phyloP scores from a whole-genome alignment of 2,888 invertebrate genomes.

The Agelastica alni region DNA sequence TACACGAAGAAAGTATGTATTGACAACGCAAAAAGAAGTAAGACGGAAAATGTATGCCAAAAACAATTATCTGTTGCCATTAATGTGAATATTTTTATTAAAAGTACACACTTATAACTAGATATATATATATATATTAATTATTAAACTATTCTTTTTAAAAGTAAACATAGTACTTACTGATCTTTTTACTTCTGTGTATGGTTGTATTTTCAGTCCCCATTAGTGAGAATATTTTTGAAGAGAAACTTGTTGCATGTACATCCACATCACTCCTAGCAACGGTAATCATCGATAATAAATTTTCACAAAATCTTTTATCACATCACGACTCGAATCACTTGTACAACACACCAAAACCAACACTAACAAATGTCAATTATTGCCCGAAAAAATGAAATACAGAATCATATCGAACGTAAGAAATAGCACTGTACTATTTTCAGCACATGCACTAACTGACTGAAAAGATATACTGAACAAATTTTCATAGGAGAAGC shows the following conservation, averaged over 20 bases:
- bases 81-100: not conserved
- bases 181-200: constrained; percentile 42
- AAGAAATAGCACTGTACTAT: constrained; percentile 36
- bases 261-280: constrained; percentile 48
- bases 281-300: constrained; percentile 45
- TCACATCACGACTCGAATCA: constrained; percentile 33
- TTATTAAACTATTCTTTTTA: too few relatives aligned
- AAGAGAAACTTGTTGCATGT: constrained; percentile 37
- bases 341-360: constrained; percentile 25
- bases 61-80: constrained; percentile 6
- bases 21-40: too few relatives aligned
- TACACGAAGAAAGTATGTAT: too few relatives aligned
- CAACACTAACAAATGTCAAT: constrained; percentile 18
- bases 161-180: constrained; percentile 35
- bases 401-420: constrained; percentile 26
- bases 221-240: constrained; percentile 42
- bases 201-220: constrained; percentile 44
- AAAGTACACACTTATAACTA: too few relatives aligned
- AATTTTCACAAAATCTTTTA: constrained; percentile 22
- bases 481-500: constrained; percentile 29
- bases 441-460: constrained; percentile 43
- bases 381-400: not conserved
- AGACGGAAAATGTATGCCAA: not conserved
- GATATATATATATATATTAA: too few relatives aligned
- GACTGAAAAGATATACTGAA: constrained; percentile 51